Evolutionary conservation across 2,113 vertebrate species (phyloP).

Genomic region (Pomatorhinus ruficollis): DNA sequence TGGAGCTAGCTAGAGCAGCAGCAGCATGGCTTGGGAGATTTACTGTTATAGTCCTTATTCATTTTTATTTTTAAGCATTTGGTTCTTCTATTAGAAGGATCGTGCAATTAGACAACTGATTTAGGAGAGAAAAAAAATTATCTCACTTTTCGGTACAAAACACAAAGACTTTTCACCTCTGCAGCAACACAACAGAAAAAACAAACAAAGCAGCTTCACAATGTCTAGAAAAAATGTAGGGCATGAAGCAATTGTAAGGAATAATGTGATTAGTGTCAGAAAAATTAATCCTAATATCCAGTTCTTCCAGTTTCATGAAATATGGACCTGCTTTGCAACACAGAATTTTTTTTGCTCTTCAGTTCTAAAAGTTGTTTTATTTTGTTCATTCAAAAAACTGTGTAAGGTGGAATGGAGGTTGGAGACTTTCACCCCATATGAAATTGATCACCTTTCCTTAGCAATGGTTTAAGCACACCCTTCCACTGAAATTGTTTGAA

Average conservation of each 20-base stretch:
- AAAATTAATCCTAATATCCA: not conserved
- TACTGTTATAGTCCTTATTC: not conserved
- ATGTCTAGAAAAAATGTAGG: not conserved
- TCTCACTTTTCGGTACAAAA: not conserved
- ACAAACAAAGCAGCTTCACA: not conserved
- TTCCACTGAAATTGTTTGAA: not conserved
- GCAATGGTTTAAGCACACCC: not conserved
- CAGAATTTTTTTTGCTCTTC: not conserved
- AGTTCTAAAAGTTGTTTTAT: not conserved
- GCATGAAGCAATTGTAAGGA: not conserved
- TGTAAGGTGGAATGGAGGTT: not conserved
- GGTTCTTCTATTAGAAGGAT: not conserved
- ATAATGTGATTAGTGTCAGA: not conserved
- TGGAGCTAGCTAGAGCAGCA: not conserved
- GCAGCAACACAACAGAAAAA: not conserved
- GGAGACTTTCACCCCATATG: not conserved
- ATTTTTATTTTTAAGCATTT: not conserved
- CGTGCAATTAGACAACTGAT: rapidly evolving
- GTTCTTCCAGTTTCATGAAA: not conserved
- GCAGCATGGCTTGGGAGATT: not conserved
- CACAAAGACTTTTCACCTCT: not conserved
- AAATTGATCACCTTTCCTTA: not conserved
- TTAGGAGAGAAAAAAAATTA: not conserved
- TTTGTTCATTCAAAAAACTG: not conserved
- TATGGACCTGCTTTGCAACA: not conserved